phyloP scores from a whole-genome alignment of 1,140 invertebrate species.

The Eumaeus atala region DNA sequence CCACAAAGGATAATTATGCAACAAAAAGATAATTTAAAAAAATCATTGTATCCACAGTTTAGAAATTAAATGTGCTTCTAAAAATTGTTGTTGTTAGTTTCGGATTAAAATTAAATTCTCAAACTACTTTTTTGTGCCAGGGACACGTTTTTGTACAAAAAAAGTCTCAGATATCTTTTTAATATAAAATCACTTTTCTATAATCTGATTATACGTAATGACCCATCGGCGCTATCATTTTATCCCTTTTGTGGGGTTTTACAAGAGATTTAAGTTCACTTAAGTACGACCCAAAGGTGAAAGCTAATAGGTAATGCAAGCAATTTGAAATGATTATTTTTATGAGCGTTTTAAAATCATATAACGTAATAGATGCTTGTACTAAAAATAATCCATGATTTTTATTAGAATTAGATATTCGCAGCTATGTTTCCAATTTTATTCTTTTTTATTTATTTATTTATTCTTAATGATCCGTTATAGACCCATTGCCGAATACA shows the following conservation, averaged over 20 bases:
- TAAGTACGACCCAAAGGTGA: conserved; percentile 9
- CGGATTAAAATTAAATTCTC: conserved; percentile 47
- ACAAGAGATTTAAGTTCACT: conserved; percentile 8
- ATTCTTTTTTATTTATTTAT: neutral
- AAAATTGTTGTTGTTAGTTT: conserved; percentile 61
- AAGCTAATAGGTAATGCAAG: conserved; percentile 6
- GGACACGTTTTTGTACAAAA: conserved; percentile 49
- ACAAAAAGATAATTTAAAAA: too few species aligned
- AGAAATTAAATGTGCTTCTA: conserved; percentile 23
- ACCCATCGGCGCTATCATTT: conserved; percentile 27
- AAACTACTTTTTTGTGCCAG: conserved; percentile 32
- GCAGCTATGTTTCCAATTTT: neutral
- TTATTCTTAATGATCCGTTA: too few species aligned
- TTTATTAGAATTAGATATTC: neutral
- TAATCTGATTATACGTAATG: conserved; percentile 49
- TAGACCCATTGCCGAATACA: too few species aligned
- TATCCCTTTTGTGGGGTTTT: conserved; percentile 14
- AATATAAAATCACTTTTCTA: conserved; percentile 47
- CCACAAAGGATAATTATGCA: too few species aligned
- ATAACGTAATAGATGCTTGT: neutral
- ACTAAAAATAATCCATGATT: neutral
- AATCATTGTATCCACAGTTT: conserved; percentile 6
- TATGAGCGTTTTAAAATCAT: neutral
- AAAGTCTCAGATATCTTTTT: conserved; percentile 36
- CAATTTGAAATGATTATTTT: conserved; percentile 7